These are phyloP conservation scores for Lepus europaeus DNA, from an alignment of 2,113 vertebrate species.

Conservation along the genomic window DNA sequence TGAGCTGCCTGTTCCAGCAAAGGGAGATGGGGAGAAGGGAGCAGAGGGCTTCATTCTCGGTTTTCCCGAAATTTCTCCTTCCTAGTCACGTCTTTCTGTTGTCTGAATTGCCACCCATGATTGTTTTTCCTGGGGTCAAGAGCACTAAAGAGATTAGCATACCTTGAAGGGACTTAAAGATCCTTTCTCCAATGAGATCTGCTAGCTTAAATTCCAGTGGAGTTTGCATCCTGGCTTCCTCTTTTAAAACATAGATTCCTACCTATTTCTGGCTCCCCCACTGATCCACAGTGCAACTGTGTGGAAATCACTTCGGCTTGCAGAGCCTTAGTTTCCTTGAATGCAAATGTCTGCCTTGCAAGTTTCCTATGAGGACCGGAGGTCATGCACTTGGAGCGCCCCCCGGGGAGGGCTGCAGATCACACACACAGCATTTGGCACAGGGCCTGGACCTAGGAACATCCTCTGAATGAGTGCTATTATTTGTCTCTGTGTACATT, in stretches of 20 bases:
- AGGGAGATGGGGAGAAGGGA: neutral
- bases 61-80: constrained; percentile 68
- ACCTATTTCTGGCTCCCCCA: neutral
- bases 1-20: constrained; percentile 39
- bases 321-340: neutral
- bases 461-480: neutral
- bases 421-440: too few relatives aligned
- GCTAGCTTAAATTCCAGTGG: constrained; percentile 68
- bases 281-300: neutral
- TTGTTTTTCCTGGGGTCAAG: constrained; percentile 66
- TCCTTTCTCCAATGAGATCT: constrained; percentile 71
- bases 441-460: neutral
- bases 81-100: constrained; percentile 6
- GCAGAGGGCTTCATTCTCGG: constrained; percentile 62
- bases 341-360: neutral
- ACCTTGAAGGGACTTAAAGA: constrained; percentile 72
- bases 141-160: constrained; percentile 64
- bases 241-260: neutral
- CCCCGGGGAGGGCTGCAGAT: too few relatives aligned
- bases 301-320: neutral
- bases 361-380: neutral
- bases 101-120: constrained; percentile 65
- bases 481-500: constrained; percentile 3
- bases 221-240: constrained; percentile 38
- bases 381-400: too few relatives aligned